Conservation (phyloP, 2,113 vertebrate species). For the Prionailurus bengalensis region DNA sequence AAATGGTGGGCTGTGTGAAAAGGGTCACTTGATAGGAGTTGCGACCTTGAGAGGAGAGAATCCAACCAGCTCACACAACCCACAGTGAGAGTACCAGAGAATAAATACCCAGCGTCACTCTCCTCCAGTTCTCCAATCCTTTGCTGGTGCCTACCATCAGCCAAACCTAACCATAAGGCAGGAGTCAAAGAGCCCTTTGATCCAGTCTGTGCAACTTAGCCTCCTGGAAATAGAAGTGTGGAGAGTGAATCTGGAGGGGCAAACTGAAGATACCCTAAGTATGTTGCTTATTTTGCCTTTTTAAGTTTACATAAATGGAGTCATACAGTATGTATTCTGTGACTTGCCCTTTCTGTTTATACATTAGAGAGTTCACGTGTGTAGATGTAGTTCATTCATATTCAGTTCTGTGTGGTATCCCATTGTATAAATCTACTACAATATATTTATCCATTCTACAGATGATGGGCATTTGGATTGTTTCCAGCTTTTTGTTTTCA, state of each 20-base stretch:
- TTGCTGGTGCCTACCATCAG: not conserved
- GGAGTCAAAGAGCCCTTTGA: not conserved
- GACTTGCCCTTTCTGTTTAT: not conserved
- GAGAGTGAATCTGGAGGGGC: not conserved
- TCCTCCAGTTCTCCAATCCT: not conserved
- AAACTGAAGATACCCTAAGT: not conserved
- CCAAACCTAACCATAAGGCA: not conserved
- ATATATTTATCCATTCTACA: constrained; percentile 14
- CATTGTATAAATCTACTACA: not conserved
- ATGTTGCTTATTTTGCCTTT: not conserved
- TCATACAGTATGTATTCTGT: not conserved
- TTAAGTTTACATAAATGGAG: not conserved
- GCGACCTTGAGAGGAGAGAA: not conserved
- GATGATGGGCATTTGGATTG: not conserved
- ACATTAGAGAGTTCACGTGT: not conserved
- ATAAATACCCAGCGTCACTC: not conserved
- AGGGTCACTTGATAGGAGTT: not conserved
- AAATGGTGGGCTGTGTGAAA: not conserved
- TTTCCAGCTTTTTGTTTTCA: not conserved
- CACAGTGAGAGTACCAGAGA: not conserved
- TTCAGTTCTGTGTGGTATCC: not conserved
- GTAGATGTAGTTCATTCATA: not conserved
- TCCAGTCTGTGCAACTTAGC: not conserved
- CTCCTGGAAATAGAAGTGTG: not conserved
- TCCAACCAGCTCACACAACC: not conserved